Evolutionary conservation across 2,888 invertebrate species (phyloP), one percentile per base, ranked within the genome.

Genomic region (Drosophila testacea): DNA sequence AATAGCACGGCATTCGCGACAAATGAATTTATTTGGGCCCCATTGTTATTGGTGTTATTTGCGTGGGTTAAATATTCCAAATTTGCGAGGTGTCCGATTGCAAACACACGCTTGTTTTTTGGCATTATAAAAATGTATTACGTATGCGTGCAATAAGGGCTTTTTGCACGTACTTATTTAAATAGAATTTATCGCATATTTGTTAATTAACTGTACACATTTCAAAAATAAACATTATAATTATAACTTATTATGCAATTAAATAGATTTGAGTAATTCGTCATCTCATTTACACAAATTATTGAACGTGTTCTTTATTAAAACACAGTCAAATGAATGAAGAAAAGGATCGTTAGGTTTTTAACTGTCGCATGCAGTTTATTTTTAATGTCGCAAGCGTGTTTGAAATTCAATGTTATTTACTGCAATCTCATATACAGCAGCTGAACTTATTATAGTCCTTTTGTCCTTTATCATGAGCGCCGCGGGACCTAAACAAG

Each of bases 31-130:
- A 75, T 68, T 61, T 69, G 11, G 27, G 22, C 13, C 47, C 60
- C 56, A 67, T 74, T 76, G 66, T 68, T 65, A 64, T 73, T 60
- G 46, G 66, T 52, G 71, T 73, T 71, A 73, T 83, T 86, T 78
- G 69, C 61, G 54, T 56, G 46, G 52, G 54, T 70, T 84, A 70
- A 82, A 77, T 72, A 72, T 63, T 50, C 61, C 56, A 68, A 73
- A 78, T 68, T 59, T 47, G 55, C 38, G 47, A 74, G 51, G 67
- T 77, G 75, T 52, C 42, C 67, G 41, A 64, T 55, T 61, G 78
- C 42, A 55, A 55, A 55, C 50, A 34, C 36, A 32, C 50, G 54
- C 54, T 59, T 36, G 11, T 13, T 39, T 39, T n/a, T 13, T 34
- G 32, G 16, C 34, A 4, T n/a, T 46, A 28, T 16, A 46, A 30